Evolutionary conservation across 2,113 vertebrate genomes (phyloP).

Genomic region (Vulpes ferrilata): DNA sequence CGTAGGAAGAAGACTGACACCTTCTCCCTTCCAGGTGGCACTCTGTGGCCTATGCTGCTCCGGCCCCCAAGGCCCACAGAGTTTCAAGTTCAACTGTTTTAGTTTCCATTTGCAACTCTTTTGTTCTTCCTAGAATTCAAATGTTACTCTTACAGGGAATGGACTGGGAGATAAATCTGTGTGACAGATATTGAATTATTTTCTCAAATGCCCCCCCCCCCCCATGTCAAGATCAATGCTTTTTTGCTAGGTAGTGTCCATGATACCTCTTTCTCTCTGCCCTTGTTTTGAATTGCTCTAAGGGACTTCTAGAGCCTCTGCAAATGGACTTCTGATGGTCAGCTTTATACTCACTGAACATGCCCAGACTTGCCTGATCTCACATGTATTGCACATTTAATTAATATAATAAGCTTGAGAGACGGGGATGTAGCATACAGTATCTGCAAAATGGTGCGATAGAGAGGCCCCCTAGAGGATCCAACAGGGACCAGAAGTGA

Average conservation of each 20-base stretch:
- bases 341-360: background rate
- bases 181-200: background rate
- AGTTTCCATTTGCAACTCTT: background rate
- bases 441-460: background rate
- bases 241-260: background rate
- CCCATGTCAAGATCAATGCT: background rate
- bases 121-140: background rate
- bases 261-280: background rate
- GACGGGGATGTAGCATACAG: background rate
- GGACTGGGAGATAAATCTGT: background rate
- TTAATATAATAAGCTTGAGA: background rate
- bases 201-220: background rate
- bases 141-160: background rate
- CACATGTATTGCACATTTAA: background rate
- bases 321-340: background rate
- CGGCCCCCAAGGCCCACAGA: background rate
- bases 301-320: background rate
- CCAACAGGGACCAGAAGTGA: background rate
- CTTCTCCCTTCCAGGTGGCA: background rate
- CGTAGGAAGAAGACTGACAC: fast-evolving
- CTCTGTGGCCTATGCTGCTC: background rate
- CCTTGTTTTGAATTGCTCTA: background rate
- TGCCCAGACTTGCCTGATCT: background rate
- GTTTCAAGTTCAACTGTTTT: background rate
- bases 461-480: background rate